Percentiles rank a stretch among this genome's conserved stretches.
phyloP scores from a whole-genome alignment of 92 coral and sea anemone species.

The Epizoanthus stellaris region DNA sequence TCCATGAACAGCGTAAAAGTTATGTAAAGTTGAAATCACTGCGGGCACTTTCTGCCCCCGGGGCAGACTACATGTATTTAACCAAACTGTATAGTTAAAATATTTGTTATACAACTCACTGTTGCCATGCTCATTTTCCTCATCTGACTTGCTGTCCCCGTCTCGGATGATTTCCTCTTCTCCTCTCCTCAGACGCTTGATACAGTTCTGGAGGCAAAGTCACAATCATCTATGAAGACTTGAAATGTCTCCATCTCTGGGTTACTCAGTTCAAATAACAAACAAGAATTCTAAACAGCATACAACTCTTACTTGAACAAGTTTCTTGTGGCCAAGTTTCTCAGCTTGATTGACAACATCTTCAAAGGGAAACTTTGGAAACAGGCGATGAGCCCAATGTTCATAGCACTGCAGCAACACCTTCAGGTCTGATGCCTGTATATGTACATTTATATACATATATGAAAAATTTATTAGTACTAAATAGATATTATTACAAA shows the following conservation, averaged over 20 bases:
- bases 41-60: too few species aligned
- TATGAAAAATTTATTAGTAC: too few species aligned
- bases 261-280: too few species aligned
- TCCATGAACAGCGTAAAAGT: too few species aligned
- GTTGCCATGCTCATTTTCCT: conserved; percentile 57
- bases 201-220: conserved; percentile 68
- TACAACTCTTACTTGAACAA: conserved; percentile 76
- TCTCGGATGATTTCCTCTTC: conserved; percentile 76
- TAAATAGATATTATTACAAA: too few species aligned
- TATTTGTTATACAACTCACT: conserved; percentile 40
- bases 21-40: too few species aligned
- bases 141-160: conserved; percentile 57
- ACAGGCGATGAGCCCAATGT: conserved; percentile 97
- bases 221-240: too few species aligned
- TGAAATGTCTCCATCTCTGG: too few species aligned
- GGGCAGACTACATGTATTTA: too few species aligned
- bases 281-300: background rate
- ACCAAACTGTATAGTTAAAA: too few species aligned
- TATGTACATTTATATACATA: too few species aligned
- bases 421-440: conserved; percentile 89
- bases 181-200: conserved; percentile 84
- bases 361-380: conserved; percentile 93
- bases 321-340: conserved; percentile 77
- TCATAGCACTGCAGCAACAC: conserved; percentile 88
- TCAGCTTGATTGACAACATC: conserved; percentile 93